Base-by-base conservation (phyloP, 2,888 invertebrate species). In the Cheiracanthium punctorium region DNA sequence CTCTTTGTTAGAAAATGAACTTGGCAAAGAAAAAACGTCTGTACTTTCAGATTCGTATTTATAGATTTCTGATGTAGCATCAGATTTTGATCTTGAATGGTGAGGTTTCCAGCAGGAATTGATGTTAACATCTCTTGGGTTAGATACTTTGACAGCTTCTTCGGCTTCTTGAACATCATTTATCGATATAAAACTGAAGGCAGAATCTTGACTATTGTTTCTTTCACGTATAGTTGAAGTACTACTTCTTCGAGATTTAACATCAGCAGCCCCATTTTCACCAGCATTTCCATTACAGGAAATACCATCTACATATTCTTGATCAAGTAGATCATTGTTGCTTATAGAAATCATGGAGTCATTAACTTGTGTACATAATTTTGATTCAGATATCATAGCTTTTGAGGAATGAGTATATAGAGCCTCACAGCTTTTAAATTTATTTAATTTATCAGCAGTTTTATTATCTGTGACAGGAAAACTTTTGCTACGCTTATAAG, bases 81-180 rank as follows among this genome's bases (percentile, higher is more conserved):
- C 88, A 14, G 88, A 88, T 73, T 73, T 84, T 24, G 88, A 88
- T 37, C 88, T 76, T 32, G 81, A 43, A 77, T 85, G 84, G 2
- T 70, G 80, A 29, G 75, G 24, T 52, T 43, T 81, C 65, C 82
- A 69, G 24, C 17, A 29, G 29, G 41, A 29, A 70, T 29, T 37
- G 20, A n/a, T 24, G 43, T 37, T 37, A 41, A 32, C 41, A 4
- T 29, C 29, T 17, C 14, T n/a, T 17, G 17, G 29, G 10, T 28
- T 41, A 10, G 37, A 43, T 33, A 14, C 48, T 29, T 72, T 41
- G 1, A 58, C 20, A 30, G 24, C 28, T 7, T 65, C 43, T 43
- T 84, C 77, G 0, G 72, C 33, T 41, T 84, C 84, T 24, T 74
- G 37, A 41, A 84, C 41, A 58, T 79, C 84, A 33, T 30, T 32